These are phyloP conservation scores for Teinopalpus imperialis DNA, from an alignment of 2,888 invertebrate genomes.

Conservation along the genomic window DNA sequence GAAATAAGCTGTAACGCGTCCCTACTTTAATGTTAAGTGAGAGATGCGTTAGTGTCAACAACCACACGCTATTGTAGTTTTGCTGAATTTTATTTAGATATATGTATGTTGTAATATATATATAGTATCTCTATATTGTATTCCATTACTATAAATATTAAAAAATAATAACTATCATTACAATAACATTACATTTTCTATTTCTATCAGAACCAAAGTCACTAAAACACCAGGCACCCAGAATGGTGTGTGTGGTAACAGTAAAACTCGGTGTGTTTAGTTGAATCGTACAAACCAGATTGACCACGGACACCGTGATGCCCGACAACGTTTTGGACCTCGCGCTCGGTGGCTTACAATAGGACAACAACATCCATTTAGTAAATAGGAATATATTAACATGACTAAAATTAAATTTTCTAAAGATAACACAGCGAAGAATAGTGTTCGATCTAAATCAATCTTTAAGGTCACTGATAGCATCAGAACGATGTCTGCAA, in stretches of 20 bases:
- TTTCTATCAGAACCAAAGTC: too few relatives aligned
- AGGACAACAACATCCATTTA: conserved; percentile 67
- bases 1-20: too few relatives aligned
- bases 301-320: conserved; percentile 79
- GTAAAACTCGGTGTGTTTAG: conserved; percentile 47
- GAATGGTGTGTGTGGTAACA: conserved; percentile 49
- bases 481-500: conserved; percentile 2
- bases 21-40: too few relatives aligned
- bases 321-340: conserved; percentile 77
- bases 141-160: too few relatives aligned
- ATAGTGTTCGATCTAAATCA: conserved; percentile 26
- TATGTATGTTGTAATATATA: too few relatives aligned
- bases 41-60: too few relatives aligned
- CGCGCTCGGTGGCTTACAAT: conserved; percentile 70
- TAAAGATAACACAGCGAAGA: conserved; percentile 25
- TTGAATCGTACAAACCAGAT: conserved; percentile 76
- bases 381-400: conserved; percentile 34
- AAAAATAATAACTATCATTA: too few relatives aligned
- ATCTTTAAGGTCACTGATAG: conserved; percentile 26
- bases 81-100: too few relatives aligned
- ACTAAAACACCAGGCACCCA: conserved; percentile 45
- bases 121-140: too few relatives aligned
- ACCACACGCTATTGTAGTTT: too few relatives aligned
- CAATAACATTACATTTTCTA: too few relatives aligned
- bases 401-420: background rate